A percentile compares a stretch with the other conserved stretches of the same genome.
Conservation (phyloP, 1,140 invertebrate species). For the Bombus ignitus region DNA sequence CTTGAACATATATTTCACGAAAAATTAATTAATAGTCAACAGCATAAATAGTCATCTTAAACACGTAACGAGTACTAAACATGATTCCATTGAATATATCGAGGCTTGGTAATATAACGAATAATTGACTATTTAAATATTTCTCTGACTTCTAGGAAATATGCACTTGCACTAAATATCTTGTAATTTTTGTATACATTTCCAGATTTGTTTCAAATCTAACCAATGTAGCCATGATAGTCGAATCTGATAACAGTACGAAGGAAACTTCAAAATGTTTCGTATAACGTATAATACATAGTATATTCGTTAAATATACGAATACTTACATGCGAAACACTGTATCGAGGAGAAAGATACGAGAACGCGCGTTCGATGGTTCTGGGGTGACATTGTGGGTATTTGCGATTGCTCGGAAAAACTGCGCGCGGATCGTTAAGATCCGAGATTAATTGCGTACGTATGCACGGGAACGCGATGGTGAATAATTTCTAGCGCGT, state of each 20-base stretch:
- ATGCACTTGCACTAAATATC: background rate
- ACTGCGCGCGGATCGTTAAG: conserved; percentile 5
- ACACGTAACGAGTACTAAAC: too few relatives aligned
- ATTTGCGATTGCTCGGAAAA: background rate
- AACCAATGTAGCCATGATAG: background rate
- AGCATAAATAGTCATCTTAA: too few relatives aligned
- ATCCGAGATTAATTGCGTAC: conserved; percentile 23
- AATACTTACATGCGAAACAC: background rate
- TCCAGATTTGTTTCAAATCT: background rate
- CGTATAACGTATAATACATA: background rate
- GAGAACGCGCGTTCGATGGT: background rate
- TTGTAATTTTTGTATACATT: background rate
- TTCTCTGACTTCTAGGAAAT: background rate
- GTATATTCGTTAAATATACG: background rate
- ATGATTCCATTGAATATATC: too few relatives aligned
- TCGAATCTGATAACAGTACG: too few relatives aligned
- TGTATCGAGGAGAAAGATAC: background rate
- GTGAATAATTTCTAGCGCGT: conserved; percentile 29
- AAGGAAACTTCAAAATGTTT: background rate
- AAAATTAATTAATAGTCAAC: too few relatives aligned
- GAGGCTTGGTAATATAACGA: too few relatives aligned
- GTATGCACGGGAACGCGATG: background rate
- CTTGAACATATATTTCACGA: too few relatives aligned
- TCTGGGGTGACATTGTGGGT: background rate
- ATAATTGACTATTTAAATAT: background rate